Evolutionary conservation across 2,113 vertebrate species (phyloP).

Genomic region (Bathybates hornii): DNA sequence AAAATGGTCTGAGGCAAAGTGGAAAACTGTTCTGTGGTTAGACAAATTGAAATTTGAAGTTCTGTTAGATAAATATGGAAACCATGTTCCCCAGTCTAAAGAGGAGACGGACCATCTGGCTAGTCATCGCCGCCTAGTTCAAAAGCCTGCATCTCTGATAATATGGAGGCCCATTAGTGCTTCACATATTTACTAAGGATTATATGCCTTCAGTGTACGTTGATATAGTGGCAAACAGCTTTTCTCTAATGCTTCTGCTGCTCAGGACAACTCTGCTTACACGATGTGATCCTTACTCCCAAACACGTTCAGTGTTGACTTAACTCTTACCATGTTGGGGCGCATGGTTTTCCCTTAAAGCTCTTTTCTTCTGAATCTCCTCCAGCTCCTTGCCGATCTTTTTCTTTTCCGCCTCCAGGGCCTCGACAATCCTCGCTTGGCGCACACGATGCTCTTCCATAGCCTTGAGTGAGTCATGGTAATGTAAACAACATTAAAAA

Average conservation of each 20-base stretch:
- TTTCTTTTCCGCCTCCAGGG: conserved; percentile 87
- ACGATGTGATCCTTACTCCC: not conserved
- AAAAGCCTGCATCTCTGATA: not conserved
- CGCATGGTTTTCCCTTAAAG: conserved; percentile 45
- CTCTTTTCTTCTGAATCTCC: conserved; percentile 74
- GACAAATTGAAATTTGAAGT: not conserved
- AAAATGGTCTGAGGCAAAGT: not conserved
- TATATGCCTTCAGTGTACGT: not conserved
- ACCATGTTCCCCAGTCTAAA: not conserved
- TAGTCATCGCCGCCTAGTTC: not conserved
- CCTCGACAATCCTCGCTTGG: conserved; percentile 86
- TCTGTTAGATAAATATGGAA: not conserved
- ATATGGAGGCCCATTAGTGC: not conserved
- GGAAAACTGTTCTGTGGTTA: not conserved
- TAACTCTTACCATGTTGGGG: conserved; percentile 42
- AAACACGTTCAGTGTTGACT: not conserved
- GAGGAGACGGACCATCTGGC: not conserved
- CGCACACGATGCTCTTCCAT: conserved; percentile 83
- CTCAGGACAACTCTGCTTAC: not conserved
- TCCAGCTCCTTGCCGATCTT: conserved; percentile 85
- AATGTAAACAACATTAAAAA: conserved; percentile 29
- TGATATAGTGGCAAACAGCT: not conserved
- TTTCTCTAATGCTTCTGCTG: not conserved
- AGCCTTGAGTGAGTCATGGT: conserved; percentile 67
- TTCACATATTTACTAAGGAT: not conserved